These are phyloP conservation scores for Hypomecis atomaria DNA, from an alignment of 2,888 invertebrate genomes.

Conservation along the genomic window DNA sequence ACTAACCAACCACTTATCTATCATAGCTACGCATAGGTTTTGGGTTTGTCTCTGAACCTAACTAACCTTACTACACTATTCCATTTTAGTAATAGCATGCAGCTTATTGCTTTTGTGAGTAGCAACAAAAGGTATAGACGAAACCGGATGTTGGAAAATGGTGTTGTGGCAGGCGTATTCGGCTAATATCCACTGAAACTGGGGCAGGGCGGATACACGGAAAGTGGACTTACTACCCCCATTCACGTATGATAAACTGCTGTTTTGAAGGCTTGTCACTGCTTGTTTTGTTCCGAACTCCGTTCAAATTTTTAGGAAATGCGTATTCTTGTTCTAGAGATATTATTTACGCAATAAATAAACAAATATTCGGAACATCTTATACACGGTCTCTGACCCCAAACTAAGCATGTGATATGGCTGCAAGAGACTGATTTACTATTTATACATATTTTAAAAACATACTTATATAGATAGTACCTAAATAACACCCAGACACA, in stretches of 20 bases:
- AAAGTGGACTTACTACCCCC: conserved; percentile 23
- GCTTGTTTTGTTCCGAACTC: conserved; percentile 2
- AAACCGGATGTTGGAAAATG: conserved; percentile 36
- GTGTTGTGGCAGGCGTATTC: conserved; percentile 32
- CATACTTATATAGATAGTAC: too few species aligned
- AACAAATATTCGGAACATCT: too few species aligned
- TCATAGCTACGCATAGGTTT: neutral
- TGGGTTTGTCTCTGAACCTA: too few species aligned
- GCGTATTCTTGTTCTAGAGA: neutral
- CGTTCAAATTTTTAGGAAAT: too few species aligned
- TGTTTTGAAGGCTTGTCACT: neutral
- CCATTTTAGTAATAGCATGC: neutral
- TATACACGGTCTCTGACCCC: too few species aligned
- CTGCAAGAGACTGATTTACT: too few species aligned
- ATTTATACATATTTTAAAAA: too few species aligned
- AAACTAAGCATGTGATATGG: too few species aligned
- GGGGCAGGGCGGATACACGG: conserved; percentile 24
- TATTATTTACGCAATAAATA: too few species aligned
- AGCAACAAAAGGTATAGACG: conserved; percentile 19
- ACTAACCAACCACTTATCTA: neutral
- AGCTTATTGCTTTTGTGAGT: conserved; percentile 1
- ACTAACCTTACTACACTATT: neutral
- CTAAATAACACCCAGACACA: too few species aligned
- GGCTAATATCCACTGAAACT: conserved; percentile 26
- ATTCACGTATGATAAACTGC: conserved; percentile 25